Conservation (phyloP, 2,113 vertebrate genomes). For the Peromyscus polionotus region DNA sequence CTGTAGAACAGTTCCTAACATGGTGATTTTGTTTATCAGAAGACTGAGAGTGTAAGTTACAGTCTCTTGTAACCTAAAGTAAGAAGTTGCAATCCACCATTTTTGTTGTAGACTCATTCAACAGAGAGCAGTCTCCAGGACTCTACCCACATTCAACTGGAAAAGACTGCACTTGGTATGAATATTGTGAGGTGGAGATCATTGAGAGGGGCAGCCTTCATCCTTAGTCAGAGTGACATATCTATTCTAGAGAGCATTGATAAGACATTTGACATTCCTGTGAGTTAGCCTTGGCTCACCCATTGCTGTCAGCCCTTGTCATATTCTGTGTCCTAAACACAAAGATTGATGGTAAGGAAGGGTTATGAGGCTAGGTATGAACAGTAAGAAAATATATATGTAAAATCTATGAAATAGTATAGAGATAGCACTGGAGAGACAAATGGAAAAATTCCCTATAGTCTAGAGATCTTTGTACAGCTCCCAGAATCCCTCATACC, state of each 20-base stretch:
- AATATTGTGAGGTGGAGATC: background rate
- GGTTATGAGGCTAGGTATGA: background rate
- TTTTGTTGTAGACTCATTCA: background rate
- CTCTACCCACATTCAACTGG: background rate
- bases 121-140: background rate
- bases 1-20: background rate
- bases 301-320: background rate
- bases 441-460: background rate
- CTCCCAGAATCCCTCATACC: background rate
- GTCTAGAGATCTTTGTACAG: background rate
- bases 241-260: conserved; percentile 6
- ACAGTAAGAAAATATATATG: background rate
- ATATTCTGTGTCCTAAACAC: background rate
- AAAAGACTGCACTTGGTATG: background rate
- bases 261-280: background rate
- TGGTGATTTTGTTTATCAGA: background rate
- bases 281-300: background rate
- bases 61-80: background rate
- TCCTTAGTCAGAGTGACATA: background rate
- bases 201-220: background rate
- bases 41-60: background rate
- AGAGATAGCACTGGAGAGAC: background rate
- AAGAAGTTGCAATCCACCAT: background rate
- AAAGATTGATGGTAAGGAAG: background rate
- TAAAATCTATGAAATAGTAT: background rate